Base-by-base conservation (phyloP, 1,140 invertebrate species). In the Pteromalus puparum region DNA sequence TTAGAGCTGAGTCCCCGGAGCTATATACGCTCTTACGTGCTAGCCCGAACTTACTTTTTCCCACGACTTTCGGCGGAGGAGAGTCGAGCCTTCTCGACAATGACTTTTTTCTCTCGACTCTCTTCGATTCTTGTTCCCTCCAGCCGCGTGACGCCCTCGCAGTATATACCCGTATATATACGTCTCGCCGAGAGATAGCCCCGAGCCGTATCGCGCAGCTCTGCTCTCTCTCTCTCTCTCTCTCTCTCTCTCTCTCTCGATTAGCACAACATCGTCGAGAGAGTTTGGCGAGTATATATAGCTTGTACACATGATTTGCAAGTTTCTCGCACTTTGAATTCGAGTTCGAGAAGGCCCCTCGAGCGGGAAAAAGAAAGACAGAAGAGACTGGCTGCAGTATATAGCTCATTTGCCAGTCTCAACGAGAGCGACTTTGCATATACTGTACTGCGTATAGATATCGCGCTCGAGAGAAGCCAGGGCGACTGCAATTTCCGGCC, bases 41-140 rank as follows among this genome's bases (percentile, higher is more conserved):
- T 34, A 24, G 73, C 21, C 70, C 61, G 21, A 61, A 48, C 15
- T 24, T 34, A 68, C 46, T 68, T 61, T 76, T 83, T 83, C 81
- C 74, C 81, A 83, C 81, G 81, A 70, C 73, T 68, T 83, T 82
- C 73, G n/a, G 61, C 68, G 53, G 61, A 38, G 48, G 18, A 15
- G 18, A 1, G 48, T 7, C 28, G 46, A 38, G 80, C 18, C 73
- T 28, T 6, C 24, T 68, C 81, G 53, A 77, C 76, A 48, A 83
- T 83, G 53, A 83, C 73, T 76, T 77, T 77, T 82, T 77, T 83
- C 74, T 34, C 30, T 6, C 30, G n/a, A 34, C 15, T 81, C 53
- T 65, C 30, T 38, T n/a, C 21, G 42, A 61, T 34, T 74, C 48
- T 30, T 26, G 18, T 67, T 68, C 30, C 26, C 34, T n/a, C 34